phyloP scores from a whole-genome alignment of 2,797 vertebrate species.

The Paedocypris micromegethes region DNA sequence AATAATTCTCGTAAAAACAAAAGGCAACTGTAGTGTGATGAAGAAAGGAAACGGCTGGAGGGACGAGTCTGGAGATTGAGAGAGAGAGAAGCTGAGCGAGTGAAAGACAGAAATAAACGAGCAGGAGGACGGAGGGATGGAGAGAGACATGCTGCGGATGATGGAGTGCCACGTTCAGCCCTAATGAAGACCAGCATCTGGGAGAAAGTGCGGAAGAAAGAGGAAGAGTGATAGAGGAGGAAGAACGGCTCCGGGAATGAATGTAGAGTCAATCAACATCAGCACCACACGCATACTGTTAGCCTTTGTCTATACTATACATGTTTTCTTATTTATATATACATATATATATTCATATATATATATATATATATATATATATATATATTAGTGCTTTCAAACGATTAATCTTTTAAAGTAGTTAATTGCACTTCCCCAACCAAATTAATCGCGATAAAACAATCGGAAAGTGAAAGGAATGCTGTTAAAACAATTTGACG shows the following conservation, averaged over 20 bases:
- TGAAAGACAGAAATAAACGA: not conserved
- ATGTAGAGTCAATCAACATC: too few species aligned
- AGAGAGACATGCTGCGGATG: slow-evolving; percentile 13
- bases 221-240: not conserved
- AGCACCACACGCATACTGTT: not conserved
- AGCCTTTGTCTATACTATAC: too few species aligned
- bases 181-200: slow-evolving; percentile 36
- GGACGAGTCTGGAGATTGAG: not conserved
- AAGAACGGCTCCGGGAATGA: not conserved
- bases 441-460: too few species aligned
- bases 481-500: too few species aligned
- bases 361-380: too few species aligned
- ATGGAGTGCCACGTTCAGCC: slow-evolving; percentile 27
- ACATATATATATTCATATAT: too few species aligned
- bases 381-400: too few species aligned
- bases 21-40: not conserved
- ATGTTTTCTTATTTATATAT: too few species aligned
- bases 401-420: too few species aligned
- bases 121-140: slow-evolving; percentile 1
- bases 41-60: not conserved
- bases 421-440: too few species aligned
- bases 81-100: slow-evolving; percentile 16
- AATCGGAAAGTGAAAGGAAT: too few species aligned
- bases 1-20: not conserved
- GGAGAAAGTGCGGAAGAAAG: not conserved